Base-by-base conservation (phyloP, 2,113 vertebrate species). In the Rhodinocichla rosea region DNA sequence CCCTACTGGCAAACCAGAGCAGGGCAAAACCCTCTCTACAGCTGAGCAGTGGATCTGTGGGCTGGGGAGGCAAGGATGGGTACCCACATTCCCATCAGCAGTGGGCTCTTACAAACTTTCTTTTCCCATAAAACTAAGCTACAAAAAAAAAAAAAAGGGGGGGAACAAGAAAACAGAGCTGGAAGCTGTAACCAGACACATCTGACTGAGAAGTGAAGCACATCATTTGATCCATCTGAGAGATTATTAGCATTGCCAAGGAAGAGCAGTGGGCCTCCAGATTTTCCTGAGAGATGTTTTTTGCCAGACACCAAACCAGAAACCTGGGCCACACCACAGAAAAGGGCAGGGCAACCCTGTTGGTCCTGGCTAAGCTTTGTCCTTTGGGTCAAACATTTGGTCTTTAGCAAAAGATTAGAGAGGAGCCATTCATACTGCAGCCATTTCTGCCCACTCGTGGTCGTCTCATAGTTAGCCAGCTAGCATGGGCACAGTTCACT, bases 401-500 rank as follows among this genome's bases (percentile, higher is more conserved):
- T 8, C 42, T 44, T 44, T 44, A 42, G 42, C 7, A 42, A 42
- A 42, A 42, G 42, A 42, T 42, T 42, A 44, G 42, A 44, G 16
- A 44, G 42, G 42, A 44, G 42, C 42, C 42, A 44, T 60, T 70
- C 4, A 1, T 3, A 15, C 24, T 63, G 60, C 64, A 82, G 49
- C n/a, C 40, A 17, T 11, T 92, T 42, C 67, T 47, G 40, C 78
- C 49, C 37, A 15, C 27, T 15, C 8, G 0, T 6, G 28, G 27
- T 33, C 9, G 0, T 20, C 70, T 69, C 76, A 23, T 3, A n/a
- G 39, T 33, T 3, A 56, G 24, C 15, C n/a, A 45, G 5, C 8
- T 1, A 1, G 12, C 24, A 33, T 0, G 1, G 60, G 22, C 39
- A 33, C 23, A 32, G 1, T 30, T 50, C 4, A 0, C 11, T 0